Percentiles rank a stretch among this genome's conserved stretches.
These are phyloP conservation scores for Nomada ferruginata DNA, from an alignment of 2,888 invertebrate species.

Conservation along the genomic window DNA sequence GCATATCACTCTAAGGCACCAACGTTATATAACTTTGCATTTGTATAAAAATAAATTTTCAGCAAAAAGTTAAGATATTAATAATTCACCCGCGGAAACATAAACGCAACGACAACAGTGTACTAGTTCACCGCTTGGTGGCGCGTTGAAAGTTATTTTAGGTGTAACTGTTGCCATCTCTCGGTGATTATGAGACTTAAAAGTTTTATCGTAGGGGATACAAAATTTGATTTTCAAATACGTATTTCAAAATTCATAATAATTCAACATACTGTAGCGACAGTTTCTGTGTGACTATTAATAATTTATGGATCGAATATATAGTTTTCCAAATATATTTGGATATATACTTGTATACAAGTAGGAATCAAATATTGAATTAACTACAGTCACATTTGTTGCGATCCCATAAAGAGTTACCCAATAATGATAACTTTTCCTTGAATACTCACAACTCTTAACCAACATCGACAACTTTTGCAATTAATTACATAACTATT, in stretches of 20 bases:
- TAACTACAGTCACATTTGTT: background rate
- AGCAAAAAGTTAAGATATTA: background rate
- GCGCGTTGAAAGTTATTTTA: background rate
- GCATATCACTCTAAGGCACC: background rate
- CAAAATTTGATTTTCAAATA: background rate
- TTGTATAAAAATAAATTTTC: background rate
- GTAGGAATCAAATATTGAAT: background rate
- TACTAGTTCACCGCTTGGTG: background rate
- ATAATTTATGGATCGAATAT: background rate
- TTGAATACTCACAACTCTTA: background rate
- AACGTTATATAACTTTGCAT: background rate
- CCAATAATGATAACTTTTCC: background rate
- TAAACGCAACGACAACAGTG: slow-evolving; percentile 1
- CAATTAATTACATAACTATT: too few relatives aligned
- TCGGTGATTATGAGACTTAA: background rate
- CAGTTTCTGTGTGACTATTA: background rate
- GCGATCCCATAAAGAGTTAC: background rate
- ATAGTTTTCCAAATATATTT: background rate
- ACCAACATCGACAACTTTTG: background rate
- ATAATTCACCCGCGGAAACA: slow-evolving; percentile 24
- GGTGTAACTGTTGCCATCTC: slow-evolving; percentile 13
- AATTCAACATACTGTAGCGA: background rate
- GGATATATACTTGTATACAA: too few relatives aligned
- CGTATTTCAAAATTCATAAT: background rate
- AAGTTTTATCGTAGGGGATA: background rate